Conservation (phyloP, 2,797 vertebrate species). For the Pampus argenteus region DNA sequence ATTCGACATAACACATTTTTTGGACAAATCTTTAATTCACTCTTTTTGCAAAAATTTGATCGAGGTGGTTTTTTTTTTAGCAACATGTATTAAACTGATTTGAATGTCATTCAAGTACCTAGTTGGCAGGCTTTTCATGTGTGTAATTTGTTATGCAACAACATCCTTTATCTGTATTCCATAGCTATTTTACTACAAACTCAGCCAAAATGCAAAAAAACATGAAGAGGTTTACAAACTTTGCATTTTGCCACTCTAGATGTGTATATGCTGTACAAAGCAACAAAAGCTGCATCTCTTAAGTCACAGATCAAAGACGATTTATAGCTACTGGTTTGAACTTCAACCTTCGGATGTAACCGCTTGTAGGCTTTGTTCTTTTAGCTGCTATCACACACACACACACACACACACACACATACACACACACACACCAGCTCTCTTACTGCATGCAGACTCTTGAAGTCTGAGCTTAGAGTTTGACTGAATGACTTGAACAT, state of each 20-base stretch:
- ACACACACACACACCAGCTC: conserved; percentile 70
- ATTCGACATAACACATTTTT: conserved; percentile 55
- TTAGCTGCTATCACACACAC: conserved; percentile 67
- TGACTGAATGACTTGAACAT: conserved; percentile 68
- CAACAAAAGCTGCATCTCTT: conserved; percentile 54
- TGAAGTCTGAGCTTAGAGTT: conserved; percentile 66
- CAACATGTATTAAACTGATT: conserved; percentile 59
- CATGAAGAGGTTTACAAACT: conserved; percentile 76
- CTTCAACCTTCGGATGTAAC: conserved; percentile 72
- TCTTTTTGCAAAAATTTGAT: conserved; percentile 68
- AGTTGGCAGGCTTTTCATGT: conserved; percentile 33
- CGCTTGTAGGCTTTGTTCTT: conserved; percentile 69
- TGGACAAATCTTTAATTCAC: conserved; percentile 54
- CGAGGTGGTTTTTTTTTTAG: conserved; percentile 42
- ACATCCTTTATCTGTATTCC: conserved; percentile 75
- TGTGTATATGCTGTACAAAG: conserved; percentile 59
- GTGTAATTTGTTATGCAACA: conserved; percentile 60
- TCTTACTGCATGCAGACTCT: conserved; percentile 77
- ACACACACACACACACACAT: conserved; percentile 56
- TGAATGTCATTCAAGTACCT: conserved; percentile 40
- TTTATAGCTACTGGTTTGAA: conserved; percentile 68
- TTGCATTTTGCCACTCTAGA: conserved; percentile 73
- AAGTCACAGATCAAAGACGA: conserved; percentile 58
- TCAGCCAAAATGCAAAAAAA: conserved; percentile 77
- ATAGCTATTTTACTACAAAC: conserved; percentile 78